Conservation (phyloP, 2,888 invertebrate species). For the Baccha elongata region DNA sequence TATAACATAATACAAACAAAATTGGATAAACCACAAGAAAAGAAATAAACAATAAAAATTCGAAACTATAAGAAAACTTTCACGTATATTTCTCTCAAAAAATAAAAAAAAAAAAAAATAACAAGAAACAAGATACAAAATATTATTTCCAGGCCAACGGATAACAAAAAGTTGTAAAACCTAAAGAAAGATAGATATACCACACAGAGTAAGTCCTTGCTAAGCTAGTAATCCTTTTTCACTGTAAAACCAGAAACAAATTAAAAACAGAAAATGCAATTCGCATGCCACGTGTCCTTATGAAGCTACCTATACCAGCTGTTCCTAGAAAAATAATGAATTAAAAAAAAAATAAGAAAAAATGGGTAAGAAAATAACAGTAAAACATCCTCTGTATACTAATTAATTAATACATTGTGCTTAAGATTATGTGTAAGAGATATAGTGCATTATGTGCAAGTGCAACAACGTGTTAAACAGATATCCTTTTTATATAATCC, state of each 20-base stretch:
- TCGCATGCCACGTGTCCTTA: conserved; percentile 40
- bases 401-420: conserved; percentile 63
- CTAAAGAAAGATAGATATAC: neutral
- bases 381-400: conserved; percentile 57
- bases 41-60: conserved; percentile 1
- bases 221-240: conserved; percentile 26
- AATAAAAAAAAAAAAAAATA: neutral
- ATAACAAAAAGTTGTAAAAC: conserved; percentile 18
- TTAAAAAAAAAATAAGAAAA: conserved; percentile 7
- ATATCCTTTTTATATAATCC: conserved; percentile 9
- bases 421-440: neutral
- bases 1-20: too few species aligned
- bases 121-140: neutral
- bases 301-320: conserved; percentile 24
- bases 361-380: conserved; percentile 8
- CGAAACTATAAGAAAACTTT: conserved; percentile 12
- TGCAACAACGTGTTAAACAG: conserved; percentile 14
- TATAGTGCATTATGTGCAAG: conserved; percentile 37
- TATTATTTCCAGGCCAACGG: conserved; percentile 5
- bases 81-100: neutral
- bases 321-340: conserved; percentile 29
- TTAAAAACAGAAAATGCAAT: conserved; percentile 44
- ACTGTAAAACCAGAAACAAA: conserved; percentile 14
- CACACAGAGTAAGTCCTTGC: conserved; percentile 7
- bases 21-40: conserved; percentile 1